Evolutionary conservation across 2,113 vertebrate species (phyloP).

Genomic region (Eurystomus gularis): DNA sequence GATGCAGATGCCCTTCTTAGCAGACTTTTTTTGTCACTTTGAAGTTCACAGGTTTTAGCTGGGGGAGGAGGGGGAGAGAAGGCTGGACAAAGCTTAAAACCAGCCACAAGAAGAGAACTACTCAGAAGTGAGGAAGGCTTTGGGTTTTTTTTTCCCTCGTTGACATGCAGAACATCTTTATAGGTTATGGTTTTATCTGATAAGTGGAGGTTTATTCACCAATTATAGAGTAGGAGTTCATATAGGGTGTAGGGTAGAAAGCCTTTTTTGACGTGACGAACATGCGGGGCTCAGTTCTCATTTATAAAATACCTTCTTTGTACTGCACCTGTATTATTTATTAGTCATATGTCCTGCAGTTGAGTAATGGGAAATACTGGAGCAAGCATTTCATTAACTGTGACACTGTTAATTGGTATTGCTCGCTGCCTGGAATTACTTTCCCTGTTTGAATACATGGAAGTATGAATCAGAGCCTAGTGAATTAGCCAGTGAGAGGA

Average conservation of each 20-base stretch:
- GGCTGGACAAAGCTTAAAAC: background rate
- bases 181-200: background rate
- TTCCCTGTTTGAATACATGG: constrained; percentile 68
- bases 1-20: background rate
- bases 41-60: background rate
- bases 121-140: background rate
- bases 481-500: background rate
- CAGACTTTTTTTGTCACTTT: background rate
- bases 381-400: background rate
- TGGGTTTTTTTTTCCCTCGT: background rate
- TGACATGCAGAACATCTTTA: background rate
- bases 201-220: background rate
- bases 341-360: constrained; percentile 45
- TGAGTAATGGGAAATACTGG: constrained; percentile 50
- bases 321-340: constrained; percentile 15
- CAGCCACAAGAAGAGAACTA: background rate
- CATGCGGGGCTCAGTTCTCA: background rate
- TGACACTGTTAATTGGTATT: background rate
- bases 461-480: constrained; percentile 70
- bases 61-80: background rate
- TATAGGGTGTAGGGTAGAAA: background rate
- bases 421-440: constrained; percentile 19
- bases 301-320: constrained; percentile 14
- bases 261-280: background rate
- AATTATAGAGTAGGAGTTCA: background rate